Percentiles rank a stretch among this genome's conserved stretches.
These are phyloP conservation scores for Altica lythri DNA, from an alignment of 2,888 invertebrate genomes.

Conservation along the genomic window DNA sequence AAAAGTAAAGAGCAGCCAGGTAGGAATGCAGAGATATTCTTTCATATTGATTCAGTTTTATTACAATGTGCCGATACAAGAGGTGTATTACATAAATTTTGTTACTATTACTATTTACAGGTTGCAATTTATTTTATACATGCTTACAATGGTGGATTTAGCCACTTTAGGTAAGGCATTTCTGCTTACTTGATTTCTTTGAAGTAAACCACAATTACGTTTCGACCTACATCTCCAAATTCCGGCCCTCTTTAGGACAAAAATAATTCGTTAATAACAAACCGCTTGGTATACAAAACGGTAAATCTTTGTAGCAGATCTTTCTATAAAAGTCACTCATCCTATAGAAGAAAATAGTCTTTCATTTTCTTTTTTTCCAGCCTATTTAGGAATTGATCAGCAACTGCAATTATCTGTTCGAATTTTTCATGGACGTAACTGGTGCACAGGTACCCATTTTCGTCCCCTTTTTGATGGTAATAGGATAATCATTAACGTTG, in stretches of 20 bases:
- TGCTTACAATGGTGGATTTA: no score
- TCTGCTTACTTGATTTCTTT: conserved; percentile 17
- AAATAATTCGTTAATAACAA: conserved; percentile 25
- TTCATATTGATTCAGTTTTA: conserved; percentile 9
- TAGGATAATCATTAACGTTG: no score
- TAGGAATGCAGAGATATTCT: conserved; percentile 20
- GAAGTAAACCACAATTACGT: conserved; percentile 17
- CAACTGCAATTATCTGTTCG: no score
- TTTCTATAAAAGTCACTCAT: not conserved
- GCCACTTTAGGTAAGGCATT: no score
- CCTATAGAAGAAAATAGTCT: no score
- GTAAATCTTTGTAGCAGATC: conserved; percentile 17
- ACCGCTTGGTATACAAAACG: conserved; percentile 20
- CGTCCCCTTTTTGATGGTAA: no score
- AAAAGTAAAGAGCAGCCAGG: conserved; percentile 20
- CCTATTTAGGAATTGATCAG: no score
- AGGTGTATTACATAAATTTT: not conserved
- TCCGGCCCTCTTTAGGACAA: conserved; percentile 14
- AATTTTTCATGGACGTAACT: no score
- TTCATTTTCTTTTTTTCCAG: no score
- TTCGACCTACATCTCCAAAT: conserved; percentile 24
- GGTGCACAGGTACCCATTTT: no score
- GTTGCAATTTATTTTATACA: no score
- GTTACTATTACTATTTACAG: no score
- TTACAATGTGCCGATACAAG: not conserved